Percentiles rank a stretch among this genome's conserved stretches.
These are phyloP conservation scores for Osmerus mordax DNA, from an alignment of 2,113 vertebrate genomes.

Conservation along the genomic window DNA sequence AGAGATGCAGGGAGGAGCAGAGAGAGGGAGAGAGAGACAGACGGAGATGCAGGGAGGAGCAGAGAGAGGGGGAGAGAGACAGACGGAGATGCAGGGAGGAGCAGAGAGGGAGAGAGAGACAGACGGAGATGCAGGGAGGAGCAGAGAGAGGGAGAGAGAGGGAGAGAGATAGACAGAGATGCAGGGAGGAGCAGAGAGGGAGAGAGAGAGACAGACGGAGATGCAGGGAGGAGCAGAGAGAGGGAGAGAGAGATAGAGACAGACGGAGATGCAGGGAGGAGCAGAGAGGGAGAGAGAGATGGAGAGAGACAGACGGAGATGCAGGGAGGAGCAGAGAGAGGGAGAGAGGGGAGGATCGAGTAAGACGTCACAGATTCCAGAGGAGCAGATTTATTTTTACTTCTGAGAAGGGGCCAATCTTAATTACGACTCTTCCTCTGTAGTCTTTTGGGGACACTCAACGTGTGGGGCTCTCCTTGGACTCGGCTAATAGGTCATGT, in stretches of 20 bases:
- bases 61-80: not conserved
- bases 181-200: not conserved
- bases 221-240: not conserved
- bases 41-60: not conserved
- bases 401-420: not conserved
- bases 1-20: not conserved
- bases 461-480: not conserved
- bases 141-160: not conserved
- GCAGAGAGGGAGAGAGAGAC: not conserved
- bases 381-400: not conserved
- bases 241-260: not conserved
- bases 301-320: not conserved
- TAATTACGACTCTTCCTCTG: not conserved
- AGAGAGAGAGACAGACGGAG: not conserved
- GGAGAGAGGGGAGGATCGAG: not conserved
- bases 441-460: slow-evolving; percentile 15
- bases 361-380: not conserved
- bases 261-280: not conserved
- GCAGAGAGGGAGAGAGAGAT: not conserved
- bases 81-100: not conserved
- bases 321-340: not conserved
- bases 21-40: not conserved
- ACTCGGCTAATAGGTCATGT: slow-evolving; percentile 3
- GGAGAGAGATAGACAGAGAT: too few species aligned
- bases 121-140: not conserved